These are phyloP conservation scores for Nettapus auritus DNA, from an alignment of 2,113 vertebrate species.

Conservation along the genomic window DNA sequence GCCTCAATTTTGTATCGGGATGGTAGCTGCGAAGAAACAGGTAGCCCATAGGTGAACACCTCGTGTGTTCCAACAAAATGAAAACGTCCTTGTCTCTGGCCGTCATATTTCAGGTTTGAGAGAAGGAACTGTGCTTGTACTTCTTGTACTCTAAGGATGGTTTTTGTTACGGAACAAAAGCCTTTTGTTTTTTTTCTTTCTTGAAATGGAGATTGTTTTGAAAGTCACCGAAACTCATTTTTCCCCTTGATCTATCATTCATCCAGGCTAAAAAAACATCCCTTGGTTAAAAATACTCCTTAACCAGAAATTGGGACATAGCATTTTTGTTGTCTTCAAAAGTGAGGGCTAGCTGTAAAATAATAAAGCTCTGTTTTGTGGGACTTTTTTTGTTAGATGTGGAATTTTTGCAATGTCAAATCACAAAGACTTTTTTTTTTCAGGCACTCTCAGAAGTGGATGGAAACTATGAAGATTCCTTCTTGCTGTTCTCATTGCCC, in stretches of 20 bases:
- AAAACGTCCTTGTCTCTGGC: background rate
- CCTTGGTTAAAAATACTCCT: constrained; percentile 41
- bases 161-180: background rate
- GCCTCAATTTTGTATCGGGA: background rate
- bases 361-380: background rate
- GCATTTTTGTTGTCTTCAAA: constrained; percentile 39
- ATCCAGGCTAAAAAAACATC: constrained; percentile 34
- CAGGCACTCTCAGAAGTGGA: background rate
- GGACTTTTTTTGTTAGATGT: background rate
- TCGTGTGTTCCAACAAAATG: background rate
- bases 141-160: background rate
- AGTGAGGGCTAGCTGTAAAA: background rate
- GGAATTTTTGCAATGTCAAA: background rate
- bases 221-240: constrained; percentile 18
- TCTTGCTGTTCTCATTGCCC: background rate
- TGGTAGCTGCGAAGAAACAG: background rate
- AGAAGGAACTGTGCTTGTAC: background rate
- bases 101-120: background rate
- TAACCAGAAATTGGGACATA: background rate
- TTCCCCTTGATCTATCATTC: constrained; percentile 20
- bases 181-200: background rate
- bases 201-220: background rate
- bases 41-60: background rate
- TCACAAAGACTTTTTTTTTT: background rate
- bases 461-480: background rate